Conservation (phyloP, 2,113 vertebrate species). For the Oreotrochilus melanogaster region DNA sequence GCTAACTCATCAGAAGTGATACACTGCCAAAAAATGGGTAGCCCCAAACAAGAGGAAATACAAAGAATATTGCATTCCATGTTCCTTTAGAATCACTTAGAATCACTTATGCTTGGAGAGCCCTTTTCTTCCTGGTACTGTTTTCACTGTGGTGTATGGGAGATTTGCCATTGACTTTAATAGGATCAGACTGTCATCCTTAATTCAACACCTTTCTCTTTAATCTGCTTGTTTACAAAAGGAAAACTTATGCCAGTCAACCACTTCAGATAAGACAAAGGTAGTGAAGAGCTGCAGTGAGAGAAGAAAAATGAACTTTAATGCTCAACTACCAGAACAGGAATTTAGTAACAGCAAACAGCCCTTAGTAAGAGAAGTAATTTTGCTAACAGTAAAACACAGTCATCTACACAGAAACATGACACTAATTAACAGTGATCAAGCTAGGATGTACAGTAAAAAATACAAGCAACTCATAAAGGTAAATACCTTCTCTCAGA, state of each 20-base stretch:
- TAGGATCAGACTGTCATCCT: conserved; percentile 16
- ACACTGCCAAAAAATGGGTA: not conserved
- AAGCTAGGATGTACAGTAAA: not conserved
- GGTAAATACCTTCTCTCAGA: not conserved
- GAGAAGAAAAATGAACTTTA: conserved; percentile 29
- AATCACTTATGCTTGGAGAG: not conserved
- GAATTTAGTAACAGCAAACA: not conserved
- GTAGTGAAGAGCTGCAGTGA: not conserved
- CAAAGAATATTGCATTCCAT: not conserved
- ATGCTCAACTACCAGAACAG: not conserved
- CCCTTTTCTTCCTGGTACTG: not conserved
- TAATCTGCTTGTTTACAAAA: conserved; percentile 40
- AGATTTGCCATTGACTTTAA: conserved; percentile 33
- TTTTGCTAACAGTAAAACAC: not conserved
- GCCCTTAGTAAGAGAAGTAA: not conserved
- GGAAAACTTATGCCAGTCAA: conserved; percentile 39
- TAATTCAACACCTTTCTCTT: conserved; percentile 46
- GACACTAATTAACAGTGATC: conserved; percentile 2
- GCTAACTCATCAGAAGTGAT: not conserved
- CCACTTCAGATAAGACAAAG: conserved; percentile 6
- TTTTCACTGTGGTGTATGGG: conserved; percentile 9
- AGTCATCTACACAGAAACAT: not conserved
- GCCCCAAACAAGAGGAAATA: not conserved
- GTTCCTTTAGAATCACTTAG: conserved; percentile 3
- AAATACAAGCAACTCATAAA: not conserved